Evolutionary conservation across 1,140 invertebrate species (phyloP), one percentile per base, ranked within the genome.

Genomic region (Drosophila nikananu): DNA sequence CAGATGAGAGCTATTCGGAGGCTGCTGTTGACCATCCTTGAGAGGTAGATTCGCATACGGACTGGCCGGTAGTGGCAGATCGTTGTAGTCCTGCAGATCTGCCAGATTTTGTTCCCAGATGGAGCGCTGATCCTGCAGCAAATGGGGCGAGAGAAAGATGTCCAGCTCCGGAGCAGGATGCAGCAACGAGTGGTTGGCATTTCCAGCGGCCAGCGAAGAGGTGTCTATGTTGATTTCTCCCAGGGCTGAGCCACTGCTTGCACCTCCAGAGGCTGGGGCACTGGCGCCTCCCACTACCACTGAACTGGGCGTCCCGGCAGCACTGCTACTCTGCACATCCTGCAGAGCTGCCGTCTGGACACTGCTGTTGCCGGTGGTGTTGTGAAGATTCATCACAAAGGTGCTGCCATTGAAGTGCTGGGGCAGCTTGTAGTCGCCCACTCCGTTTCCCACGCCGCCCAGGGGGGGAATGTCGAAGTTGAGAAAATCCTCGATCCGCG

Each of bases 401-500:
- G 95, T 94, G 65, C 94, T 94, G 46, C 95, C 93, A 93, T 95
- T 93, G 15, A 93, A 91, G 59, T 83, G 82, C 25, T 90, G 91
- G 10, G 93, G 86, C 44, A 90, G 39, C 41, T 90, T 90, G 48
- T 83, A 87, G 23, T 70, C 82, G 17, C 57, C 61, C 15, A 42
- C 57, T 8, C 51, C 52, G 42, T 86, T 57, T 9, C 30, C 46
- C 27, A 61, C 15, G 6, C 37, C 60, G 4, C 23, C 39, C 32
- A 12, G 13, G 4, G 49, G 35, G 25, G 48, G 27, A 19, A 93
- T 86, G 82, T 94, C 94, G 70, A 94, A 95, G 25, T 94, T 83
- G 32, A 94, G 93, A 8, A 95, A 91, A 60, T 93, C 95, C 86
- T 96, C 95, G 55, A 95, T 95, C 2, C 96, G 77, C n/a, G 96